Percentiles rank a stretch among this genome's conserved stretches.
phyloP scores from a whole-genome alignment of 2,113 vertebrate genomes.

The Tiliqua scincoides region DNA sequence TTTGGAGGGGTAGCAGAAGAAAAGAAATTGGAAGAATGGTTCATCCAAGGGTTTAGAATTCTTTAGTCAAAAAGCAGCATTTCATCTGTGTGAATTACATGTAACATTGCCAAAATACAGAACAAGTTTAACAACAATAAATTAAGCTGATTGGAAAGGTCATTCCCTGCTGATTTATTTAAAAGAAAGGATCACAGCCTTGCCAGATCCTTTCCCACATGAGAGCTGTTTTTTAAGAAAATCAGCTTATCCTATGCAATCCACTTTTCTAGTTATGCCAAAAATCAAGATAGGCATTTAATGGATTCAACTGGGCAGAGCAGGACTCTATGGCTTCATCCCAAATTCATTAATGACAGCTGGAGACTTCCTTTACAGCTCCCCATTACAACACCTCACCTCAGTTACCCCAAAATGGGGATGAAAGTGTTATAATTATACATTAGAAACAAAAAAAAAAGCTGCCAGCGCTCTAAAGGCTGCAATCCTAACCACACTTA shows the following conservation, averaged over 20 bases:
- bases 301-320: not conserved
- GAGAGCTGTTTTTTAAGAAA: not conserved
- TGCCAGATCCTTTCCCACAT: conserved; percentile 30
- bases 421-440: too few relatives aligned
- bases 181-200: conserved; percentile 49
- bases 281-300: not conserved
- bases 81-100: conserved; percentile 38
- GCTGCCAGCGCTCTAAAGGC: too few relatives aligned
- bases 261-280: not conserved
- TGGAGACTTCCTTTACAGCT: not conserved
- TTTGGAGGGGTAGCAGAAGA: too few relatives aligned
- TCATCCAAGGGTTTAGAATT: too few relatives aligned
- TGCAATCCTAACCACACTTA: too few relatives aligned
- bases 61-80: not conserved
- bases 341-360: not conserved
- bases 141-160: conserved; percentile 21
- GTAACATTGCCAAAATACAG: conserved; percentile 31
- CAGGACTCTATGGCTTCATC: not conserved
- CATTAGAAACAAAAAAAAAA: too few relatives aligned
- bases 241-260: not conserved
- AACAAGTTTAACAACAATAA: conserved; percentile 30
- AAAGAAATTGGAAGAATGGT: too few relatives aligned
- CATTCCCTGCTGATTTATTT: conserved; percentile 10
- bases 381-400: too few relatives aligned
- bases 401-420: too few relatives aligned